phyloP scores from a whole-genome alignment of 2,113 vertebrate genomes.

The Hipposideros armiger region DNA sequence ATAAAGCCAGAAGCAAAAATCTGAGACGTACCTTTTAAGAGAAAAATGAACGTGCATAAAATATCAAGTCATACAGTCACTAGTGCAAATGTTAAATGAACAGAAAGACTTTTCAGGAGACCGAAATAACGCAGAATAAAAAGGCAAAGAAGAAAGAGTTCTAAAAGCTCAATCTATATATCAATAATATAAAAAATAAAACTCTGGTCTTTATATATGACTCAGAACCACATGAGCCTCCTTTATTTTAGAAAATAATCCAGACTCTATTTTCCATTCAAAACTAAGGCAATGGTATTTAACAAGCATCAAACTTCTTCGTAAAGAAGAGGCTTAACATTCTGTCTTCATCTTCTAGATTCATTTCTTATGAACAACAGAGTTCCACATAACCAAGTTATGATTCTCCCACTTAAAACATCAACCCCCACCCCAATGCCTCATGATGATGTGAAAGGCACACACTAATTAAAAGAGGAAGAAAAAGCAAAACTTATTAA shows the following conservation, averaged over 20 bases:
- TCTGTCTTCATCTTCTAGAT: not conserved
- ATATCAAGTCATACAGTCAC: not conserved
- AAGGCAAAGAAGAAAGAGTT: not conserved
- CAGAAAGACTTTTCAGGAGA: conserved; percentile 38
- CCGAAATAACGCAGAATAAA: not conserved
- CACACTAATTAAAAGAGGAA: conserved; percentile 15
- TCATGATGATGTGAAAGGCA: not conserved
- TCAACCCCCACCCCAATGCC: not conserved
- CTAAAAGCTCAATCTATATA: not conserved
- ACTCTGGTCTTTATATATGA: not conserved
- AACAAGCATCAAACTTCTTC: not conserved
- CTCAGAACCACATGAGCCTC: not conserved
- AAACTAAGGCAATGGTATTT: not conserved
- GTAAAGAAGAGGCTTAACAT: not conserved
- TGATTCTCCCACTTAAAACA: not conserved
- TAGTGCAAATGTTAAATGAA: conserved; percentile 1
- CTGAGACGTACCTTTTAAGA: not conserved
- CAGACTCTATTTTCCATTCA: conserved; percentile 8
- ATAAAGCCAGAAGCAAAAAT: conserved; percentile 14
- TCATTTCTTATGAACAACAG: conserved; percentile 21
- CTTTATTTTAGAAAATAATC: conserved; percentile 31
- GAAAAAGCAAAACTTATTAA: conserved; percentile 28
- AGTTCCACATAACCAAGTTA: conserved; percentile 12
- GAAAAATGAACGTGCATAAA: conserved; percentile 35
- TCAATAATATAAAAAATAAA: not conserved